A percentile compares a stretch with the other conserved stretches of the same genome.
These are phyloP conservation scores for Aphidius ervi DNA, from an alignment of 1,140 invertebrate species.

Conservation along the genomic window DNA sequence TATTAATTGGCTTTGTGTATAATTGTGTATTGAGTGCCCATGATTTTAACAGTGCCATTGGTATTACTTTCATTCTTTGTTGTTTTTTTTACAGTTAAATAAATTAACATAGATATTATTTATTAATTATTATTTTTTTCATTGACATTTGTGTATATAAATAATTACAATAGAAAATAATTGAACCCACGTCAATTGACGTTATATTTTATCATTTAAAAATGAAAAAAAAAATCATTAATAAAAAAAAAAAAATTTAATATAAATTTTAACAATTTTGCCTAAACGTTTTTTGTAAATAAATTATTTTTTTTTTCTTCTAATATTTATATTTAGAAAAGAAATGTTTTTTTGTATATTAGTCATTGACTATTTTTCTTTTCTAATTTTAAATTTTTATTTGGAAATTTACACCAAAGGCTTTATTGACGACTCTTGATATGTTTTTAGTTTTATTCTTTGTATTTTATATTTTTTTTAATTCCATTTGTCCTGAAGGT, in stretches of 20 bases:
- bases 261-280: constrained; percentile 12
- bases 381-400: neutral
- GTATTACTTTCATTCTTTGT: neutral
- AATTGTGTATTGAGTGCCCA: neutral
- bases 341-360: too few species aligned
- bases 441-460: neutral
- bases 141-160: too few species aligned
- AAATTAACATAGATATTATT: neutral
- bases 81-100: constrained; percentile 2
- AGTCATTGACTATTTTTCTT: neutral
- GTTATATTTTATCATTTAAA: neutral
- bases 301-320: neutral
- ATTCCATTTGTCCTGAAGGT: too few species aligned
- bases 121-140: neutral
- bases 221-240: neutral
- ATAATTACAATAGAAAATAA: too few species aligned
- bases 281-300: constrained; percentile 1
- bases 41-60: constrained; percentile 17
- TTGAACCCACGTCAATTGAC: too few species aligned
- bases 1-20: neutral
- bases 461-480: neutral
- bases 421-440: neutral
- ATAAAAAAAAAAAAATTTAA: neutral
- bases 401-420: neutral
- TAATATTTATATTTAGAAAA: neutral